Evolutionary conservation across 1,140 invertebrate genomes (phyloP), one percentile per base, ranked within the genome.

Genomic region (Aphelenchoides besseyi): DNA sequence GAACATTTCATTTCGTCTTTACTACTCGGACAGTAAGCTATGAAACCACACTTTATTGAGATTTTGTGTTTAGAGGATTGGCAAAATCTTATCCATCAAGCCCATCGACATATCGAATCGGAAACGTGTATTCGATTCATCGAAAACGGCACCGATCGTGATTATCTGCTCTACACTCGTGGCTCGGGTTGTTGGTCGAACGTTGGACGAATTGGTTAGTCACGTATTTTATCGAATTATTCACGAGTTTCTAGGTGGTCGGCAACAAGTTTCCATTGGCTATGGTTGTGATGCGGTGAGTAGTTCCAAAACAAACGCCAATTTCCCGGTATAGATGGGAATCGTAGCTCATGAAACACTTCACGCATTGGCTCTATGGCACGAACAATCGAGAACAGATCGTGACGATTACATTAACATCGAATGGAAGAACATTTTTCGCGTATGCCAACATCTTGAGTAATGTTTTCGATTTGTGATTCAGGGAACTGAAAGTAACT

Each of bases 261-360:
- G 70, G 5, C 81, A 83, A 59, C 76, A 75, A 41, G 74, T 83
- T 23, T 83, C 81, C 0, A 82, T 83, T 61, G 81, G 81, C 23
- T 84, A 82, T 64, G 81, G 81, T 62, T 83, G 81, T 71, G 81
- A 83, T 64, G 71, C 74, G 28, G 78, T 82, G 63, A 61, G 68
- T 36, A 18, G 35, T 55, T 30, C 26, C 30, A 18, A 23, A 23
- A 8, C 18, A 68, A 57, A 9, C 64, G 68, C 64, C 8, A 8
- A 69, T 69, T 23, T 0, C 2, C 37, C 16, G 28, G 1, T 81
- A 67, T 33, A 82, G 80, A 35, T 82, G 30, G 81, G 81, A 68
- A 83, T 83, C 41, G 74, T 83, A 12, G 78, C 82, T 28, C 87
- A 88, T 72, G 87, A 88, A 73, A 83, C 87, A 9, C 84, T 87